Conservation (phyloP, 2,888 invertebrate genomes). For the Drosophila peninsularis region DNA sequence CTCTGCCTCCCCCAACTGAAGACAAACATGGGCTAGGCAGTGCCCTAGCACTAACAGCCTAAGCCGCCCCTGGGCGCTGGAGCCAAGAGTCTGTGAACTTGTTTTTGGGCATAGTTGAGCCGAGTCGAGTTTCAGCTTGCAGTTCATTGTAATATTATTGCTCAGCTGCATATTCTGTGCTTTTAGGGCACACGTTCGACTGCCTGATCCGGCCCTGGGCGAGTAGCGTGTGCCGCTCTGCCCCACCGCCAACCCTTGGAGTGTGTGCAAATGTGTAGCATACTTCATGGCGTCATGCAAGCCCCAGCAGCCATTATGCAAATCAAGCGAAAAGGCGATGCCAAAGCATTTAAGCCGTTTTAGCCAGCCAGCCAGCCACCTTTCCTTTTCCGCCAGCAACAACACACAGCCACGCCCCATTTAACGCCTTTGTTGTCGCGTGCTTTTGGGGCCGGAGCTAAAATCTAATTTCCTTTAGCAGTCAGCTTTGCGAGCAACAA, state of each 20-base stretch:
- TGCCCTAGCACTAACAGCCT: neutral
- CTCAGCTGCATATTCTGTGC: neutral
- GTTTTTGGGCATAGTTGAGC: neutral
- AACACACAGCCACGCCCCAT: neutral
- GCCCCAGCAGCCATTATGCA: conserved; percentile 62
- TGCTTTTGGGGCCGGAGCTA: conserved; percentile 16
- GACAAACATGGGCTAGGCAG: neutral
- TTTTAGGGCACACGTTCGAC: neutral
- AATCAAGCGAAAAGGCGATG: conserved; percentile 69
- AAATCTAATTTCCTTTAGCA: conserved; percentile 73
- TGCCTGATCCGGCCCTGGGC: conserved; percentile 4
- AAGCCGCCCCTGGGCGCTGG: neutral
- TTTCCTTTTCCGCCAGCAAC: neutral
- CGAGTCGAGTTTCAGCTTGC: neutral
- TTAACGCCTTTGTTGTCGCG: conserved; percentile 14
- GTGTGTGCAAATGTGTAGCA: conserved; percentile 52
- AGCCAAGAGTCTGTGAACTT: neutral
- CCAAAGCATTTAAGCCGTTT: conserved; percentile 69
- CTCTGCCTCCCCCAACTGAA: too few species aligned
- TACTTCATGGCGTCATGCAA: conserved; percentile 38
- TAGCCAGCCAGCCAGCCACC: conserved; percentile 16
- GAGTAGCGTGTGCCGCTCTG: neutral
- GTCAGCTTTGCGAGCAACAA: conserved; percentile 37
- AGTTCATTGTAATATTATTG: conserved; percentile 2
- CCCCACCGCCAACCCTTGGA: neutral